Base-by-base conservation (phyloP, 2,888 invertebrate genomes). In the Cryptus armator region DNA sequence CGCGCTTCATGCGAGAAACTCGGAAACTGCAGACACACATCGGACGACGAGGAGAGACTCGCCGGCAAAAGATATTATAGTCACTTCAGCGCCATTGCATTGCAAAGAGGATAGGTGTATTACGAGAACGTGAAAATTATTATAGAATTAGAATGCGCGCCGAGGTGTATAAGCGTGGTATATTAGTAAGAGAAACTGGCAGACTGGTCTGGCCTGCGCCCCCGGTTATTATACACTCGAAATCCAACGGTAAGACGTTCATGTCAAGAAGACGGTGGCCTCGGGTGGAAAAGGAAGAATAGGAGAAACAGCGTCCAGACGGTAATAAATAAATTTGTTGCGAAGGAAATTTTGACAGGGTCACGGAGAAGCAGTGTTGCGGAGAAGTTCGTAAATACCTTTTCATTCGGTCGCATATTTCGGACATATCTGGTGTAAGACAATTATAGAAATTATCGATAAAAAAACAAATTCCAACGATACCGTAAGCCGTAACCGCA, bases 201-300 rank as follows among this genome's bases (percentile, higher is more conserved):
- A 81, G 79, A 83, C 75, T 76, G 70, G 75, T 82, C 80, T 82
- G 84, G 70, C 44, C 86, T 81, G 81, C 85, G 85, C 83, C 83
- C 79, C 80, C 85, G 85, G 83, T 85, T 85, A 85, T 85, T 85
- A 85, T 85, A 85, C 85, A 83, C 80, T 85, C 83, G 76, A 85
- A 77, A 83, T 85, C 79, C 85, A 85, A 76, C 85, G 83, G 80
- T 80, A 76, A 85, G 85, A 83, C 85, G 3, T 70, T 43, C 79
- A 32, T 79, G 83, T 87, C 85, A 81, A 64, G 74, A 59, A 37
- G 75, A 62, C 48, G 53, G 19, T 56, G 62, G 16, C 72, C 59
- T 37, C 32, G 62, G 71, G 75, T 75, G 80, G 82, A 87, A 85
- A 86, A 86, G 81, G 81, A 82, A 77, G 59, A 68, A 32, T 29